Conservation (phyloP, 2,113 vertebrate species). For the Pantherophis guttatus region DNA sequence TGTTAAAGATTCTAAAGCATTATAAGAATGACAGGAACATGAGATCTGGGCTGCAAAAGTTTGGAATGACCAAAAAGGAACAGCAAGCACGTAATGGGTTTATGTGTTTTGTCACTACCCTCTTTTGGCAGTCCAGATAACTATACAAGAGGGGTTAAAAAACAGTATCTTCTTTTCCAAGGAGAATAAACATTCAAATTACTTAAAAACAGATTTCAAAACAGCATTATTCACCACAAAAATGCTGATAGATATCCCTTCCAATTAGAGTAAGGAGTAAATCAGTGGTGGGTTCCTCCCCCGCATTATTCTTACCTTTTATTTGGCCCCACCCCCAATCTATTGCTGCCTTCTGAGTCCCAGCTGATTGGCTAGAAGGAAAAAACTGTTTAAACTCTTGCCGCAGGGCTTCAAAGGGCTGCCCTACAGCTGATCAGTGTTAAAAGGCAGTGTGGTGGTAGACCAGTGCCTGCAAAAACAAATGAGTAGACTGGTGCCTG, state of each 20-base stretch:
- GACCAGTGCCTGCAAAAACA: too few relatives aligned
- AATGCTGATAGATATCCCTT: not conserved
- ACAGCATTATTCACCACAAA: not conserved
- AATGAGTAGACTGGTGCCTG: too few relatives aligned
- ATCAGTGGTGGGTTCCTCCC: not conserved
- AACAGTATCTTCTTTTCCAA: not conserved
- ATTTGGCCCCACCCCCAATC: too few relatives aligned
- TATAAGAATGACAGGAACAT: not conserved
- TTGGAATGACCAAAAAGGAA: not conserved
- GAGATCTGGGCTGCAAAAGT: not conserved
- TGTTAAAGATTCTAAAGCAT: not conserved
- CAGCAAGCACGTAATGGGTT: not conserved
- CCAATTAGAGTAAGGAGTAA: not conserved
- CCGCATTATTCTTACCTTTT: too few relatives aligned
- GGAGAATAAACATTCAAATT: not conserved
- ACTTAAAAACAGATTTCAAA: not conserved
- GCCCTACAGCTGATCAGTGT: too few relatives aligned
- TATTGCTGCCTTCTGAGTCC: too few relatives aligned
- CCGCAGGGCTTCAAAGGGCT: too few relatives aligned
- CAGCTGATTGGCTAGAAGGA: too few relatives aligned
- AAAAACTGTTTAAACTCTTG: too few relatives aligned
- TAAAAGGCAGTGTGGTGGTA: too few relatives aligned
- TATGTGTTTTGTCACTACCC: not conserved
- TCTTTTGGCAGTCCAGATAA: not conserved
- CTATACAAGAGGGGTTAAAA: not conserved